These are phyloP conservation scores for Laodelphax striatellus DNA, from an alignment of 1,140 invertebrate genomes.

Conservation along the genomic window DNA sequence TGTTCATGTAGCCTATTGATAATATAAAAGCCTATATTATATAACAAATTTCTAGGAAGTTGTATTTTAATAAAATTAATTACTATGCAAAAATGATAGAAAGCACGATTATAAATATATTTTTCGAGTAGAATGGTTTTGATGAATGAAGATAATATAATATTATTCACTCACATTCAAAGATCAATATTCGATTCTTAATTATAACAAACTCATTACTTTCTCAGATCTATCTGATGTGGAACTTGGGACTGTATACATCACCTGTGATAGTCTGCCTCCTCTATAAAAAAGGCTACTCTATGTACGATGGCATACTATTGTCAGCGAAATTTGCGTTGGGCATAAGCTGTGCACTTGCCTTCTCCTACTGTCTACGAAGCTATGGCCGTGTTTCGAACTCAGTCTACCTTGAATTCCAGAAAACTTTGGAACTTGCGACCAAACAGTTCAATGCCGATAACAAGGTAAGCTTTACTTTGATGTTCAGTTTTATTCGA, in stretches of 20 bases:
- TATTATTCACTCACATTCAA: too few species aligned
- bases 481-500: conserved; percentile 3
- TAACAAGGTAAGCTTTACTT: conserved; percentile 31
- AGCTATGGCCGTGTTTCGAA: conserved; percentile 60
- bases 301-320: conserved; percentile 43
- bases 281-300: conserved; percentile 56
- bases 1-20: too few species aligned
- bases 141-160: too few species aligned
- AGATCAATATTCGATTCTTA: too few species aligned
- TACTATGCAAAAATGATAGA: too few species aligned
- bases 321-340: conserved; percentile 47
- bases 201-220: too few species aligned
- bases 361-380: conserved; percentile 50
- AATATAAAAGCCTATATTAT: too few species aligned
- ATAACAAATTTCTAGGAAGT: too few species aligned
- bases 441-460: conserved; percentile 36
- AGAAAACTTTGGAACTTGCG: conserved; percentile 47
- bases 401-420: conserved; percentile 58
- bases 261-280: conserved; percentile 64
- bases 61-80: too few species aligned
- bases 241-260: conserved; percentile 59
- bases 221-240: conserved; percentile 45
- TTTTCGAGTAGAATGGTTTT: too few species aligned
- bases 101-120: too few species aligned
- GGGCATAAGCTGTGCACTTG: conserved; percentile 49